Conservation (phyloP, 2,888 invertebrate genomes). For the Lasioglossum malachurum region DNA sequence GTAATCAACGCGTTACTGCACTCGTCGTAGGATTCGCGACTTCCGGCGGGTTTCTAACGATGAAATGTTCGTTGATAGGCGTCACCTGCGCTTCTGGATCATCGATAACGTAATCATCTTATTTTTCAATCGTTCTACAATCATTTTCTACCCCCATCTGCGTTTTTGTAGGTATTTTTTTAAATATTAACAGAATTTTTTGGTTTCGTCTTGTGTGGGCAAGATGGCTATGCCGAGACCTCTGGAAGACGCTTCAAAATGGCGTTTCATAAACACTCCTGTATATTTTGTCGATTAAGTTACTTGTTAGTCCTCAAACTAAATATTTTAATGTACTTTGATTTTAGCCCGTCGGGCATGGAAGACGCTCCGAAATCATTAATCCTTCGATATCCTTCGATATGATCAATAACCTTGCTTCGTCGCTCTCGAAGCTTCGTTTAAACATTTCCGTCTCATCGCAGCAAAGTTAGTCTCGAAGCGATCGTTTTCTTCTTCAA, state of each 20-base stretch:
- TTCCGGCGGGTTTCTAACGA: neutral
- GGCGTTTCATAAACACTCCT: neutral
- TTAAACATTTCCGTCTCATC: neutral
- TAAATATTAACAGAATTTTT: neutral
- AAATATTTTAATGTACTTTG: neutral
- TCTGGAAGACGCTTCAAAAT: neutral
- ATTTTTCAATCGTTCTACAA: neutral
- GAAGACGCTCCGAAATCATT: neutral
- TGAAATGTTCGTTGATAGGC: conserved; percentile 9
- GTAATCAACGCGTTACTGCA: conserved; percentile 45
- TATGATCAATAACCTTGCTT: neutral
- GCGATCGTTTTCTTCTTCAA: neutral
- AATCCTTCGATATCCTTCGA: neutral
- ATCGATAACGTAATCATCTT: neutral
- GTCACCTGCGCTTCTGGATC: neutral
- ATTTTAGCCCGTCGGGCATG: neutral
- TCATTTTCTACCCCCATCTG: neutral
- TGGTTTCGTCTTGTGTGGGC: neutral
- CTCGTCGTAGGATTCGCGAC: conserved; percentile 38
- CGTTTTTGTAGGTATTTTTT: neutral
- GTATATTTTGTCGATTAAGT: neutral
- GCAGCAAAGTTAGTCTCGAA: neutral
- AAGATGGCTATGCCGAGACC: neutral
- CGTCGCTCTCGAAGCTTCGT: neutral
- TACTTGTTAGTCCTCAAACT: neutral